Evolutionary conservation across 1,140 invertebrate species (phyloP).

Genomic region (Drosophila lacteicornis): DNA sequence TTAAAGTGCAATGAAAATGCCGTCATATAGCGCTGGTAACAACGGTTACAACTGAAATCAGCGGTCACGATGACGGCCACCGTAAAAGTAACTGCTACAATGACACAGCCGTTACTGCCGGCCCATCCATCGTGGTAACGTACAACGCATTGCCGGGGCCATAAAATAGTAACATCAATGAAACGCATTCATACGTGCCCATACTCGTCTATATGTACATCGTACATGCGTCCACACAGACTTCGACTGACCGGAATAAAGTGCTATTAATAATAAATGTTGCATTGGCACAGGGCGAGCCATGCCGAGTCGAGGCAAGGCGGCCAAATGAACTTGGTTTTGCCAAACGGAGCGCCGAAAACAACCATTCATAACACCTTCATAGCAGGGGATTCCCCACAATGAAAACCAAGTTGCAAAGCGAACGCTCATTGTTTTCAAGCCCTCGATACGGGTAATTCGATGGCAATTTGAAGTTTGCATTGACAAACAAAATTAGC

Average conservation of each 20-base stretch:
- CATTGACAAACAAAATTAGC: not conserved
- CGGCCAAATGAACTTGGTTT: constrained; percentile 75
- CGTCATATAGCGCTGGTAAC: constrained; percentile 56
- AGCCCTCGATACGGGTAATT: not conserved
- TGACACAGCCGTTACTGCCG: constrained; percentile 44
- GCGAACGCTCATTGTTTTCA: constrained; percentile 13
- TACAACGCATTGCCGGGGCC: constrained; percentile 54
- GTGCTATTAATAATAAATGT: constrained; percentile 83
- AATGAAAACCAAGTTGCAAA: constrained; percentile 18
- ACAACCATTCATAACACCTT: constrained; percentile 22
- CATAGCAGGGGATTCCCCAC: constrained; percentile 4
- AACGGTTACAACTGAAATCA: constrained; percentile 32
- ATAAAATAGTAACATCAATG: constrained; percentile 82
- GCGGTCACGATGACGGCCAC: constrained; percentile 38
- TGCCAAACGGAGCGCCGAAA: constrained; percentile 59
- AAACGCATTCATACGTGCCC: constrained; percentile 65
- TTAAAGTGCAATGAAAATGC: constrained; percentile 67
- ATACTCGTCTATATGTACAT: constrained; percentile 26
- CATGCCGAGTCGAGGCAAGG: constrained; percentile 8
- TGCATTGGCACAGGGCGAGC: constrained; percentile 31
- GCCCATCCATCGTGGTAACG: constrained; percentile 28
- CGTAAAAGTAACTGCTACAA: constrained; percentile 50
- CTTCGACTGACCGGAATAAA: constrained; percentile 72
- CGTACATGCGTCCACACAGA: constrained; percentile 8
- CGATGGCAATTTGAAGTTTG: not conserved